These are phyloP conservation scores for Genyomyrus donnyi DNA, from an alignment of 2,113 vertebrate genomes.

Conservation along the genomic window DNA sequence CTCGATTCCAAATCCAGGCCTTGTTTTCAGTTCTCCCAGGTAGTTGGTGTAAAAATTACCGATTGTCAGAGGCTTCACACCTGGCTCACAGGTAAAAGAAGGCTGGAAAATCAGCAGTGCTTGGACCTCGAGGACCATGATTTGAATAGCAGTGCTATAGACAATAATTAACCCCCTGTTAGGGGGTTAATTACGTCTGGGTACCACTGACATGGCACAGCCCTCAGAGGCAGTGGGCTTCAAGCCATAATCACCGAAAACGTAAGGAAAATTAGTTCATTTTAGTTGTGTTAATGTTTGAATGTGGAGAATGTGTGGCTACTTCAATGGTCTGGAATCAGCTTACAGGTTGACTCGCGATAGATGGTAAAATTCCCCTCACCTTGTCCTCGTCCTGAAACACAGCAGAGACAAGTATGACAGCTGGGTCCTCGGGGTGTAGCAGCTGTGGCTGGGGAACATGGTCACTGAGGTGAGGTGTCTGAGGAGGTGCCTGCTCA, in stretches of 20 bases:
- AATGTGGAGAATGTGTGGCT: neutral
- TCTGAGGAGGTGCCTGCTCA: constrained; percentile 54
- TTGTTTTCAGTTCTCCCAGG: too few species aligned
- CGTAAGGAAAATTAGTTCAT: neutral
- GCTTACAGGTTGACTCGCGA: neutral
- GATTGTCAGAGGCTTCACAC: too few species aligned
- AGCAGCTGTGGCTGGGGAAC: constrained; percentile 12
- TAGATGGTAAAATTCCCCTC: constrained; percentile 10
- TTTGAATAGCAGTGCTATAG: too few species aligned
- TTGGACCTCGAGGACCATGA: too few species aligned
- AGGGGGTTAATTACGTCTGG: neutral
- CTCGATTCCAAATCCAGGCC: too few species aligned
- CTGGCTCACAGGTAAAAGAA: too few species aligned
- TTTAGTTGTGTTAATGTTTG: neutral
- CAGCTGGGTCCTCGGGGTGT: constrained; percentile 58
- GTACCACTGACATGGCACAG: neutral
- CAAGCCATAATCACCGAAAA: neutral
- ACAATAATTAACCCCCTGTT: neutral
- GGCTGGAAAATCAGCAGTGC: too few species aligned
- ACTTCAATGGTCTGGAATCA: neutral
- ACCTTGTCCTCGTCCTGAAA: constrained; percentile 45
- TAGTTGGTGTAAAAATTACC: too few species aligned
- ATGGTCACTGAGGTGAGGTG: constrained; percentile 30
- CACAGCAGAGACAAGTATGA: constrained; percentile 27
- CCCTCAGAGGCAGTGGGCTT: neutral